phyloP scores from a whole-genome alignment of 2,113 vertebrate species.

The Chunga burmeisteri region DNA sequence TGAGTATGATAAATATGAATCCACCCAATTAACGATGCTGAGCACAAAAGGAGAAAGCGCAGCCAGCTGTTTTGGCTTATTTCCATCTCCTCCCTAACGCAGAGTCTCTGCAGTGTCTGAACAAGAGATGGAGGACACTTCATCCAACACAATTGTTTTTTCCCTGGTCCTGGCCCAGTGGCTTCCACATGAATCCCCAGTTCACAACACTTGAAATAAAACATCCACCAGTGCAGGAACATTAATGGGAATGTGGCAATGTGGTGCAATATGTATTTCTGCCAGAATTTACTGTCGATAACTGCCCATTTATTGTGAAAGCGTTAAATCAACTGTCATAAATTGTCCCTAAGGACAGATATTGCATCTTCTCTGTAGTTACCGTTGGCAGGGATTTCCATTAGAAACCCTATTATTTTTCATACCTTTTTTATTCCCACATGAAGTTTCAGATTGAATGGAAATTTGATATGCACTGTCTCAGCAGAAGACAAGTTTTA shows the following conservation, averaged over 20 bases:
- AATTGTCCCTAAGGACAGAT: background rate
- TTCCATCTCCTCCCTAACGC: background rate
- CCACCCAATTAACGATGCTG: background rate
- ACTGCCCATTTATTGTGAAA: conserved; percentile 31
- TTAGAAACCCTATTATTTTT: background rate
- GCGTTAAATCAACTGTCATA: conserved; percentile 37
- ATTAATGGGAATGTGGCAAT: background rate
- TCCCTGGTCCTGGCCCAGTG: background rate
- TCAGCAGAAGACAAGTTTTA: conserved; percentile 17
- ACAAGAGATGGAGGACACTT: background rate
- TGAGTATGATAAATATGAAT: accelerated
- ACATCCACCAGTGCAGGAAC: background rate
- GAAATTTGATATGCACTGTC: background rate
- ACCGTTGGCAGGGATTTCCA: conserved; percentile 37
- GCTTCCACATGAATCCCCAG: background rate
- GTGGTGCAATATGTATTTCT: background rate
- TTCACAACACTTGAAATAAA: background rate
- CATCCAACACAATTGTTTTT: accelerated
- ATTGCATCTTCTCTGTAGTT: background rate
- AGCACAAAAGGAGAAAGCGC: background rate
- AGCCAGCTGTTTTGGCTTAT: background rate
- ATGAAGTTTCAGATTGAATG: background rate
- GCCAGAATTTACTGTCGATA: conserved; percentile 30
- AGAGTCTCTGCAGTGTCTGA: background rate
- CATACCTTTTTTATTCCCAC: conserved; percentile 9